Conservation (phyloP, 2,113 vertebrate genomes). For the Lasiurus borealis region DNA sequence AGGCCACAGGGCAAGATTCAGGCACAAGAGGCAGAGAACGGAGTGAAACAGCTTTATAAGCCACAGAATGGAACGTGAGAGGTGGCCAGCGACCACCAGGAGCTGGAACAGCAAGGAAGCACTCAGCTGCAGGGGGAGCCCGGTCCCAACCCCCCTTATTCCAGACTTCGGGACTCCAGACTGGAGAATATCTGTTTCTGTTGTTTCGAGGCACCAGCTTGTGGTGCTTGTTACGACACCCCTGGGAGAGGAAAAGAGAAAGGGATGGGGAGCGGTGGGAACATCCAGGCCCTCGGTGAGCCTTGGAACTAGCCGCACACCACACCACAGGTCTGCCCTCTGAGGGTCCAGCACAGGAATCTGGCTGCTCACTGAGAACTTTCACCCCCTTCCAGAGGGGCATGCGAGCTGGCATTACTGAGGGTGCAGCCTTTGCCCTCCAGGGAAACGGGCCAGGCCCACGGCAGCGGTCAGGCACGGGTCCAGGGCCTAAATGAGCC, state of each 20-base stretch:
- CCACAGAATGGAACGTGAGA: too few relatives aligned
- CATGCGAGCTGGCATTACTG: neutral
- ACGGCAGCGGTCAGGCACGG: neutral
- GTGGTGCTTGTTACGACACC: neutral
- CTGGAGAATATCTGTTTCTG: neutral
- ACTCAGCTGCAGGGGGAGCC: neutral
- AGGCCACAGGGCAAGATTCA: accelerated
- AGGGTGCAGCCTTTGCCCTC: neutral
- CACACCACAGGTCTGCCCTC: neutral
- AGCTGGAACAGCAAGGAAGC: neutral
- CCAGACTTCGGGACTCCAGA: neutral
- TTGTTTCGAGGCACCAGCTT: neutral
- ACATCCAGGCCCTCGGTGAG: neutral
- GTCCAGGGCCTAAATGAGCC: slow-evolving; percentile 28
- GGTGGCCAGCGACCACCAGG: accelerated
- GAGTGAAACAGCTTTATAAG: neutral
- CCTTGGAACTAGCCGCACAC: neutral
- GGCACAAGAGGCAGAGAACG: neutral
- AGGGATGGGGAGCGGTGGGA: neutral
- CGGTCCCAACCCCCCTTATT: accelerated
- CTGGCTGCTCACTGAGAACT: neutral
- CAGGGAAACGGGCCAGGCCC: neutral
- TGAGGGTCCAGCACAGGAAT: accelerated
- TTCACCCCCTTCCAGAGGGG: neutral
- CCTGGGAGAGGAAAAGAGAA: neutral